Evolutionary conservation across 2,888 invertebrate genomes (phyloP), one percentile per base, ranked within the genome.

Genomic region (Oxystoma pomonae): DNA sequence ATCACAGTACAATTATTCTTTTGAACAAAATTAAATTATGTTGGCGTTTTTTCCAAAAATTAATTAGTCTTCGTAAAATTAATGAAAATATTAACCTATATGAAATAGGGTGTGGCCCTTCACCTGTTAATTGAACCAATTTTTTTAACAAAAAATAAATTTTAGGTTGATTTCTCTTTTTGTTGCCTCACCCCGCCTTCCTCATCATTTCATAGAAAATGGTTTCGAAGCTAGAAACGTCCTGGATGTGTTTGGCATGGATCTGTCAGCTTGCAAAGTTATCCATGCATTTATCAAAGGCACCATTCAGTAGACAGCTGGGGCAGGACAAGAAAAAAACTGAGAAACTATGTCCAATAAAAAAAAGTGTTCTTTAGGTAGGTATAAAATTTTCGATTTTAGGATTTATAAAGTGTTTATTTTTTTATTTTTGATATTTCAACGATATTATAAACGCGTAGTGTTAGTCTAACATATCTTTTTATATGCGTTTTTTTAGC

Each of bases 231-330:
- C 12, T 3, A 35, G 56, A n/a, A 73, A 75, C 57, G 65, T 74
- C 21, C 80, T 89, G 56, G 86, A 86, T 72, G 82, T 89, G 51
- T 80, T 86, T 65, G 89, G 90, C 59, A 82, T 89, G 68, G 86
- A 89, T 75, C 84, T 83, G 55, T 81, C 85, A 71, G 83, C 88
- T 61, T 86, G 87, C 52, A 83, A 82, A 70, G 72, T 88, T 51
- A 82, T 90, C 60, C 86, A 88, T 77, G 87, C 87, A 1, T 89
- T 89, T 75, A 82, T 83, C 20, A 82, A 83, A 69, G 84, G 83
- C 62, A 80, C 82, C 59, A 85, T 86, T 63, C 74, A 65, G 62
- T 73, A 64, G 69, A 60, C 20, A 22, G 21, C 9, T 16, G n/a
- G n/a, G n/a, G n/a, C n/a, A n/a, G 5, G 12, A 35, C 3, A 35